phyloP scores from a whole-genome alignment of 2,113 vertebrate genomes.

The Apistogramma diplotaenia region DNA sequence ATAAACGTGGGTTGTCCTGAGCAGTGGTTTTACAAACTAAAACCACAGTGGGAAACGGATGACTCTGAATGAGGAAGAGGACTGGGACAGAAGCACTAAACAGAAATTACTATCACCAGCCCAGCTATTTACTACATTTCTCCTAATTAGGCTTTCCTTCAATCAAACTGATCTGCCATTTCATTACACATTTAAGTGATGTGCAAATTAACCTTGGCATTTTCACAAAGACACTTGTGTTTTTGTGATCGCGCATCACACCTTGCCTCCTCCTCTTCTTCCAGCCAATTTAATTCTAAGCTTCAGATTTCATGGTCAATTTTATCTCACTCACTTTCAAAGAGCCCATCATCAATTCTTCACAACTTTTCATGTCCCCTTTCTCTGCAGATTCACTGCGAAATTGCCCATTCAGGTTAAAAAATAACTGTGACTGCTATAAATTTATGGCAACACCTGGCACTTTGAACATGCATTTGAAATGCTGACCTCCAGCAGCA shows the following conservation, averaged over 20 bases:
- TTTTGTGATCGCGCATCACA: slow-evolving; percentile 55
- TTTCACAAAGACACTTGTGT: slow-evolving; percentile 69
- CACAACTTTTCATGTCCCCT: slow-evolving; percentile 79
- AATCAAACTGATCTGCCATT: slow-evolving; percentile 63
- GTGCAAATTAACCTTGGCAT: slow-evolving; percentile 77
- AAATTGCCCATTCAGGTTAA: slow-evolving; percentile 79
- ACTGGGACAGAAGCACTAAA: not conserved
- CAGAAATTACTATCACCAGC: slow-evolving; percentile 35
- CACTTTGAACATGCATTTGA: slow-evolving; percentile 71
- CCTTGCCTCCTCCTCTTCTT: slow-evolving; percentile 60
- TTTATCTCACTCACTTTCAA: slow-evolving; percentile 79
- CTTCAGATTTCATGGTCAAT: slow-evolving; percentile 82
- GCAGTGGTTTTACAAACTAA: not conserved
- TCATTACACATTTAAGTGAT: slow-evolving; percentile 74
- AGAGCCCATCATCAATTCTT: slow-evolving; percentile 81
- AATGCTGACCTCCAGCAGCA: slow-evolving; percentile 77
- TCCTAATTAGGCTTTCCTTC: slow-evolving; percentile 52
- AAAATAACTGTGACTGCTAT: slow-evolving; percentile 77
- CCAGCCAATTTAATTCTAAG: slow-evolving; percentile 78
- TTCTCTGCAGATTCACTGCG: slow-evolving; percentile 76
- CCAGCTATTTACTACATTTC: slow-evolving; percentile 39
- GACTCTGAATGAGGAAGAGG: not conserved
- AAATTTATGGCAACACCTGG: slow-evolving; percentile 65
- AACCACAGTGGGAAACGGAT: not conserved
- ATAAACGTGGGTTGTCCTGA: not conserved